Conservation (phyloP, 2,888 invertebrate genomes). For the Subacronicta megacephala region DNA sequence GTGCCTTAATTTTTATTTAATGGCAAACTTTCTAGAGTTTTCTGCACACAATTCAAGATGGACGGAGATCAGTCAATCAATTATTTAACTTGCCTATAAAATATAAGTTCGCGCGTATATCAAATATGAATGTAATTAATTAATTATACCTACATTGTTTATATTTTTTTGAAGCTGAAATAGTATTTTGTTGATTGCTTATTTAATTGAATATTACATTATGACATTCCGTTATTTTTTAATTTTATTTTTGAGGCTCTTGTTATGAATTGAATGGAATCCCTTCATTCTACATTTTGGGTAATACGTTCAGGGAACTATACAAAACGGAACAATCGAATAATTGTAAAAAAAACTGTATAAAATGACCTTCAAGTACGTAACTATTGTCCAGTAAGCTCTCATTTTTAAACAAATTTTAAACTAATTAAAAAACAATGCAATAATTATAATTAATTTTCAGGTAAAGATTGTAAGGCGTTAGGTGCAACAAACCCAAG, state of each 20-base stretch:
- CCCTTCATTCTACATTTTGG: conserved; percentile 2
- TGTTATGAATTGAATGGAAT: conserved; percentile 12
- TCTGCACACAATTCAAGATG: not conserved
- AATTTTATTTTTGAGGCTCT: not conserved
- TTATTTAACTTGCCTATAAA: not conserved
- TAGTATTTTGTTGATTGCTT: conserved; percentile 27
- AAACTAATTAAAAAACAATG: not conserved
- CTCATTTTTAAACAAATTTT: not conserved
- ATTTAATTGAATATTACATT: conserved; percentile 9
- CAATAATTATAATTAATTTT: conserved; percentile 11
- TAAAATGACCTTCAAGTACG: not conserved
- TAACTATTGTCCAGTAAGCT: not conserved
- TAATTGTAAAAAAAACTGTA: not conserved
- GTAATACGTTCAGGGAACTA: no score
- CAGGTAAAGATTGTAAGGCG: conserved; percentile 23
- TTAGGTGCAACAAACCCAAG: conserved; percentile 16
- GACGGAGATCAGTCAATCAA: not conserved
- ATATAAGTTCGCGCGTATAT: not conserved
- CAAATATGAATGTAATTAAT: conserved; percentile 8
- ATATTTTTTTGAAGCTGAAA: not conserved
- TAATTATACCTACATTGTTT: conserved; percentile 9
- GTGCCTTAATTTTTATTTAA: no score
- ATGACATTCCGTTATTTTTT: conserved; percentile 35
- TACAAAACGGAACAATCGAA: no score
- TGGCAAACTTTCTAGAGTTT: no score